These are phyloP conservation scores for Lineus longissimus DNA, from an alignment of 1,140 invertebrate genomes.

Conservation along the genomic window DNA sequence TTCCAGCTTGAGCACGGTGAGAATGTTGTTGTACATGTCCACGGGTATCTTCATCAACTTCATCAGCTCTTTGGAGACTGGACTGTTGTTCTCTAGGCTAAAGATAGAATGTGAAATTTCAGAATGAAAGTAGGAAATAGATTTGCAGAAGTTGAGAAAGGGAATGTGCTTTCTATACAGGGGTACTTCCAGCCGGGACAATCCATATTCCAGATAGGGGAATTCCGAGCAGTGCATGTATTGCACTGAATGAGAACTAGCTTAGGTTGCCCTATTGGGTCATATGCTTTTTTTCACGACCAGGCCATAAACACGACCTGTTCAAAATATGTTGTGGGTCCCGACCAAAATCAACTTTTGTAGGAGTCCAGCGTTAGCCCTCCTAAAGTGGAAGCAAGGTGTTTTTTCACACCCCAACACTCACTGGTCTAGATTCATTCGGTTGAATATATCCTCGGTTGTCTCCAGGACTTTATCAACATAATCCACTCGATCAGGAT, in stretches of 20 bases:
- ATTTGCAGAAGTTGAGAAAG: background rate
- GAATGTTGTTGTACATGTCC: slow-evolving; percentile 89
- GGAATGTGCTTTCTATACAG: background rate
- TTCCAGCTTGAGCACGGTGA: slow-evolving; percentile 72
- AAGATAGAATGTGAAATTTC: slow-evolving; percentile 20
- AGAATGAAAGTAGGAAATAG: background rate
- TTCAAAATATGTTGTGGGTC: too few relatives aligned
- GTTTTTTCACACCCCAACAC: too few relatives aligned
- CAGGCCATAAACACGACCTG: too few relatives aligned
- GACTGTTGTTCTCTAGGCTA: slow-evolving; percentile 73
- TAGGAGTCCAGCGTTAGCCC: too few relatives aligned
- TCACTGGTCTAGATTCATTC: slow-evolving; percentile 72
- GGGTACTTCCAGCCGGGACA: too few relatives aligned
- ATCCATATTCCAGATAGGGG: too few relatives aligned
- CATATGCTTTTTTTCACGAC: too few relatives aligned
- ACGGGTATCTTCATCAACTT: slow-evolving; percentile 90
- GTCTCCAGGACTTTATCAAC: slow-evolving; percentile 92
- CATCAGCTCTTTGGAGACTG: slow-evolving; percentile 85
- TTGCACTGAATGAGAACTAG: too few relatives aligned
- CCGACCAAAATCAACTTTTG: too few relatives aligned
- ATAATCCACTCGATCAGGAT: slow-evolving; percentile 89
- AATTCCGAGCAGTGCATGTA: too few relatives aligned
- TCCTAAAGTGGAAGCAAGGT: too few relatives aligned
- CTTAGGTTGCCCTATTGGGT: too few relatives aligned
- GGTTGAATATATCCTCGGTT: slow-evolving; percentile 78